Conservation (phyloP, 2,888 invertebrate species). For the Cerastoderma edule region DNA sequence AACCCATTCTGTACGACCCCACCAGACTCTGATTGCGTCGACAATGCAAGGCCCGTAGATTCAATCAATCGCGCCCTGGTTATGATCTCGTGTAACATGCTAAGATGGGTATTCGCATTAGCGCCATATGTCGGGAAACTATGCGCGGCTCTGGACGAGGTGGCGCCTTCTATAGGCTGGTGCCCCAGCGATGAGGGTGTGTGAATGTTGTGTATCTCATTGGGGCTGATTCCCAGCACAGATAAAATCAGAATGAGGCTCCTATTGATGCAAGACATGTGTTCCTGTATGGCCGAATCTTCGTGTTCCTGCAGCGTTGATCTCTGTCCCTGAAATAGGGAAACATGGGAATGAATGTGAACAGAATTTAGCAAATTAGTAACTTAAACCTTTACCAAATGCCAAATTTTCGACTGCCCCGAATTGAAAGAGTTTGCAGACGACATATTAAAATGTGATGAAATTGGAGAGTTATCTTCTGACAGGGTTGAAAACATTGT, state of each 20-base stretch:
- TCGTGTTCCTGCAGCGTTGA: conserved; percentile 42
- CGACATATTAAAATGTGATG: too few species aligned
- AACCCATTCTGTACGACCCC: too few species aligned
- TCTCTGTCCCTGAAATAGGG: conserved; percentile 43
- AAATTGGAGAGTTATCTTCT: too few species aligned
- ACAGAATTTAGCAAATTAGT: too few species aligned
- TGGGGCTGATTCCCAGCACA: conserved; percentile 34
- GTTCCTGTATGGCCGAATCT: conserved; percentile 24
- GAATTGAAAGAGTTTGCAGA: too few species aligned
- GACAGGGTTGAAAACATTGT: too few species aligned
- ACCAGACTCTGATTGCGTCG: background rate
- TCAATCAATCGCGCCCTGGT: background rate
- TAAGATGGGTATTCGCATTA: conserved; percentile 3
- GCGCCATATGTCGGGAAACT: conserved; percentile 40
- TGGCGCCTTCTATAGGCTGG: conserved; percentile 37
- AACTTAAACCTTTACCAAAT: too few species aligned
- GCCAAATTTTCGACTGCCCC: too few species aligned
- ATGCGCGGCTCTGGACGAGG: conserved; percentile 26
- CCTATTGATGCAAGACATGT: conserved; percentile 48
- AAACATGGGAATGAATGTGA: too few species aligned
- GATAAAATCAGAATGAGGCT: conserved; percentile 38
- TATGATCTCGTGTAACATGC: conserved; percentile 2
- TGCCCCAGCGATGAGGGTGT: conserved; percentile 45
- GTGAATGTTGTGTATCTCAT: conserved; percentile 26
- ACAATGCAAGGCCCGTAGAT: background rate